A percentile compares a stretch with the other conserved stretches of the same genome.
phyloP scores from a whole-genome alignment of 53 echinoderm and acorn worm species.

The Zoroaster sp. region DNA sequence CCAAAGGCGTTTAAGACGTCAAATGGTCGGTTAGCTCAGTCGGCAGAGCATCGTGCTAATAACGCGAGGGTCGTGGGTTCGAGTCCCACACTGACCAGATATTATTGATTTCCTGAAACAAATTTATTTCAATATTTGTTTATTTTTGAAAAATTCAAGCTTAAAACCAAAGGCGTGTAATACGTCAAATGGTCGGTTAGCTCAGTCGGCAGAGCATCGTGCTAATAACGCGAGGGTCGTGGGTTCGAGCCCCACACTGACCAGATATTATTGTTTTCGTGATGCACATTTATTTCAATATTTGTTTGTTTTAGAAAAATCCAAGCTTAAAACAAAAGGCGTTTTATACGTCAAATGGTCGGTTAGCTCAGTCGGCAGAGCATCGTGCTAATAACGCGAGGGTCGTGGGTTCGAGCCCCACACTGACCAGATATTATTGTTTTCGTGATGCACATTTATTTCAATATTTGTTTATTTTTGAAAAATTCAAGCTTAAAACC shows the following conservation, averaged over 20 bases:
- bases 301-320: too few relatives aligned
- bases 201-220: conserved; percentile 57
- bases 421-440: neutral
- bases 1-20: too few relatives aligned
- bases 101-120: too few relatives aligned
- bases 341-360: neutral
- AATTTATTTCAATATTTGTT: too few relatives aligned
- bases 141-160: too few relatives aligned
- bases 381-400: conserved; percentile 51
- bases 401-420: conserved; percentile 48
- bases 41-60: conserved; percentile 55
- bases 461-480: too few relatives aligned
- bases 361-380: conserved; percentile 57
- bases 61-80: conserved; percentile 50
- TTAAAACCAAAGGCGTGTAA: too few relatives aligned
- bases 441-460: too few relatives aligned
- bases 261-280: too few relatives aligned
- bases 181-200: conserved; percentile 3
- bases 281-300: too few relatives aligned
- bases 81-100: conserved; percentile 8
- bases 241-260: conserved; percentile 38
- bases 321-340: too few relatives aligned
- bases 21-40: conserved; percentile 38
- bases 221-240: conserved; percentile 48
- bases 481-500: too few relatives aligned